phyloP scores from a whole-genome alignment of 2,797 vertebrate genomes.

The Urocyon cinereoargenteus region DNA sequence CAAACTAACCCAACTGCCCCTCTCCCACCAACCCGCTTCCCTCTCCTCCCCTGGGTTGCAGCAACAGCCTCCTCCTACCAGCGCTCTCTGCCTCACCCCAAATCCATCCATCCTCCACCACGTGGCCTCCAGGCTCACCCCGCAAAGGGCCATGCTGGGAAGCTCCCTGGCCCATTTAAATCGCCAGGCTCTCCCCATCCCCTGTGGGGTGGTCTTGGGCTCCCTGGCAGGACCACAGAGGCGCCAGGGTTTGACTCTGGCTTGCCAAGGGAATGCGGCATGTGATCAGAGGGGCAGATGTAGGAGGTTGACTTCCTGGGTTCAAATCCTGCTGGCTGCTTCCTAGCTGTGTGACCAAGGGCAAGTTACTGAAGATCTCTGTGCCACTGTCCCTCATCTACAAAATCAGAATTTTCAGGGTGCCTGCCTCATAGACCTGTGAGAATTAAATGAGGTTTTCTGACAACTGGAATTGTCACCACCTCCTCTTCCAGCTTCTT shows the following conservation, averaged over 20 bases:
- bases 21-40: not conserved
- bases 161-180: not conserved
- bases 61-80: not conserved
- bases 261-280: not conserved
- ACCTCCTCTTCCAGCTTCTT: no score
- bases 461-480: not conserved
- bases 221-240: not conserved
- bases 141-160: not conserved
- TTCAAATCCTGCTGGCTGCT: not conserved
- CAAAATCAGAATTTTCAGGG: not conserved
- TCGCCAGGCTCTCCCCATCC: not conserved
- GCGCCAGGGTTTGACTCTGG: accelerated
- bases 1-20: not conserved
- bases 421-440: not conserved
- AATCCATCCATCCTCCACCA: not conserved
- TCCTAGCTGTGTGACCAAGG: not conserved
- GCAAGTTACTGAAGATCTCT: not conserved
- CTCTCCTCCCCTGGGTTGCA: not conserved
- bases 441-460: not conserved
- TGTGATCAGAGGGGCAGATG: not conserved
- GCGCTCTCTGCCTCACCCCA: not conserved
- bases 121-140: not conserved
- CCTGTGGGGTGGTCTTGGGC: not conserved
- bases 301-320: not conserved
- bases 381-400: not conserved